Conservation (phyloP, 1,140 invertebrate genomes). For the Cylas formicarius region DNA sequence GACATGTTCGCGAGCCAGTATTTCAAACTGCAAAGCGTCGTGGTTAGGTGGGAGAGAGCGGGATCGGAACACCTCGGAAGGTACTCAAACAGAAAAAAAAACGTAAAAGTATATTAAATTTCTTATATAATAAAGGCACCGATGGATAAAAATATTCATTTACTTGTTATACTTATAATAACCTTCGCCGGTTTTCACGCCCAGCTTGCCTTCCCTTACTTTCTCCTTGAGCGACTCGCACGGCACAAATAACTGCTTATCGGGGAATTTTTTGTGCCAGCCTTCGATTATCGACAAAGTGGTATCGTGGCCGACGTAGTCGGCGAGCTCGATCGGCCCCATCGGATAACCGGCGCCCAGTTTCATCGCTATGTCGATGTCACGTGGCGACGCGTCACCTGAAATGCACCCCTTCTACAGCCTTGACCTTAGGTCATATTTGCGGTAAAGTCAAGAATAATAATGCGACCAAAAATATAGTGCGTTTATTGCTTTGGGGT, state of each 20-base stretch:
- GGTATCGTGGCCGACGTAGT: constrained; percentile 75
- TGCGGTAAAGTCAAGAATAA: too few species aligned
- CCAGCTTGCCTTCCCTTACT: constrained; percentile 73
- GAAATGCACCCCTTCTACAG: too few species aligned
- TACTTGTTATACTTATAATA: constrained; percentile 75
- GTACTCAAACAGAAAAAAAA: too few species aligned
- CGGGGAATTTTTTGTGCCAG: constrained; percentile 72
- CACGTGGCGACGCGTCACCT: constrained; percentile 62
- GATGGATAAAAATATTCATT: too few species aligned
- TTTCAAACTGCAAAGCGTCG: constrained; percentile 18
- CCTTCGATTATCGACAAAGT: constrained; percentile 56
- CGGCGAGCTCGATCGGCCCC: constrained; percentile 74
- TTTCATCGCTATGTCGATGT: constrained; percentile 84
- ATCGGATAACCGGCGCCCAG: constrained; percentile 77
- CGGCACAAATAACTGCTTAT: constrained; percentile 67
- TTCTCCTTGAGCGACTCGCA: constrained; percentile 61
- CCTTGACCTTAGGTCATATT: too few species aligned
- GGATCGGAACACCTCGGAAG: too few species aligned
- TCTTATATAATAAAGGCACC: too few species aligned
- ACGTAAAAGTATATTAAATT: too few species aligned
- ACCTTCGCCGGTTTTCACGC: constrained; percentile 78
- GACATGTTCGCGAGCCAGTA: constrained; percentile 15
- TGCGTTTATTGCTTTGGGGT: too few species aligned
- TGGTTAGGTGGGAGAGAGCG: too few species aligned
- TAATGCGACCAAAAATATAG: too few species aligned